phyloP scores from a whole-genome alignment of 2,888 invertebrate species.

The Prosopocoilus inquinatus region DNA sequence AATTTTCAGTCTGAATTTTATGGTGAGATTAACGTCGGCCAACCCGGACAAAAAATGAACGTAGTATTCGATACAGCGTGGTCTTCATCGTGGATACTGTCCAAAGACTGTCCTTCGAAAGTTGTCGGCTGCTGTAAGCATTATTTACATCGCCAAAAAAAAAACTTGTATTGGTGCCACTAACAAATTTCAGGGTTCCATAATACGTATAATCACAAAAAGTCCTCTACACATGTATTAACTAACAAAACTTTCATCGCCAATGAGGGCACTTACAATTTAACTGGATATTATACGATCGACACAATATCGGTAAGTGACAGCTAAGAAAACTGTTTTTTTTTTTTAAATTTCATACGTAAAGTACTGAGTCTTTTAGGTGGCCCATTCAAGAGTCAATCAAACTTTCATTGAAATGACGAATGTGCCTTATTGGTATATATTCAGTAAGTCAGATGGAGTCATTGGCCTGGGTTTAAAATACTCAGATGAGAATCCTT shows the following conservation, averaged over 20 bases:
- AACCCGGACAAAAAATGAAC: slow-evolving; percentile 51
- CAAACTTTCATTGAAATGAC: slow-evolving; percentile 74
- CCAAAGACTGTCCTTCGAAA: slow-evolving; percentile 46
- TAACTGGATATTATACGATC: slow-evolving; percentile 65
- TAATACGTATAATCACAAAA: slow-evolving; percentile 63
- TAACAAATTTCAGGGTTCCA: slow-evolving; percentile 57
- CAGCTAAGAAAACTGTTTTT: neutral
- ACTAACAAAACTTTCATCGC: slow-evolving; percentile 61
- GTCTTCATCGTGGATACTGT: slow-evolving; percentile 52
- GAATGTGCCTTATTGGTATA: slow-evolving; percentile 62
- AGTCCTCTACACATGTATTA: slow-evolving; percentile 62
- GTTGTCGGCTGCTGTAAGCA: slow-evolving; percentile 53
- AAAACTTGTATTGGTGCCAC: neutral
- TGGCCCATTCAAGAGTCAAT: slow-evolving; percentile 57
- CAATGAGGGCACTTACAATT: slow-evolving; percentile 57
- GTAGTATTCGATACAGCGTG: slow-evolving; percentile 55
- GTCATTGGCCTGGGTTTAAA: slow-evolving; percentile 66
- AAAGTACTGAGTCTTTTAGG: slow-evolving; percentile 43
- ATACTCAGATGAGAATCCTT: slow-evolving; percentile 57
- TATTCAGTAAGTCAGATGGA: slow-evolving; percentile 69
- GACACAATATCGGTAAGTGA: slow-evolving; percentile 64
- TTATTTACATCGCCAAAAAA: slow-evolving; percentile 6
- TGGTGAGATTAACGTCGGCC: slow-evolving; percentile 50
- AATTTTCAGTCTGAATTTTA: slow-evolving; percentile 51
- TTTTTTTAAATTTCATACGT: neutral